Base-by-base conservation (phyloP, 2,888 invertebrate species). In the Pheosia tremula region DNA sequence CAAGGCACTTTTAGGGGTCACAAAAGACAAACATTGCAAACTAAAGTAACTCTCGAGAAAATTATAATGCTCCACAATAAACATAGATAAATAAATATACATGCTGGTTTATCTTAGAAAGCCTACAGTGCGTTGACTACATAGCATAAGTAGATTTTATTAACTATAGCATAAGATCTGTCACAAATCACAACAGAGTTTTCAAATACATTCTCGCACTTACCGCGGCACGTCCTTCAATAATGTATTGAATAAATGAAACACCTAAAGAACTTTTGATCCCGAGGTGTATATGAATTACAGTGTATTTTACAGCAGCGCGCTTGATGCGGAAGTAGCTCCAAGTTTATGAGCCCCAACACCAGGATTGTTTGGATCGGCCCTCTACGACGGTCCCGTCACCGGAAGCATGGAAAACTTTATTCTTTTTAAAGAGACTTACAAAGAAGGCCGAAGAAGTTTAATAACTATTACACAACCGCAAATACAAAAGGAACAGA, bases 351-450 rank as follows among this genome's bases (percentile, higher is more conserved):
- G 83, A 84, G 84, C 74, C 82, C 74, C 76, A 68, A 82, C 83
- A 81, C 80, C 79, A 78, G 83, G 79, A 86, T 85, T 88, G 87
- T 86, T 88, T 84, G 85, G 79, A 82, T 78, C 79, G 80, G 76
- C 68, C 70, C 70, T 75, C 69, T 74, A 62, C 66, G 67, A 74
- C 68, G 65, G 72, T 79, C 75, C 73, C 68, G 74, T 67, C 67
- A 77, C 71, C 80, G 83, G 82, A 84, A 84, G 81, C 78, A 77
- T 76, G 72, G 74, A 73, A 84, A 89, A 87, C 84, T 88, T 87
- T 81, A 71, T 75, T 81, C 83, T 85, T 86, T 84, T 80, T 75
- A 54, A 68, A 82, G 77, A 79, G 75, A 75, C 68, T 62, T 66
- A 71, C 74, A 74, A 80, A 80, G 76, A 78, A 77, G 68, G 70